Percentiles rank a stretch among this genome's conserved stretches.
Conservation (phyloP, 2,113 vertebrate species). For the Rhineura floridana region DNA sequence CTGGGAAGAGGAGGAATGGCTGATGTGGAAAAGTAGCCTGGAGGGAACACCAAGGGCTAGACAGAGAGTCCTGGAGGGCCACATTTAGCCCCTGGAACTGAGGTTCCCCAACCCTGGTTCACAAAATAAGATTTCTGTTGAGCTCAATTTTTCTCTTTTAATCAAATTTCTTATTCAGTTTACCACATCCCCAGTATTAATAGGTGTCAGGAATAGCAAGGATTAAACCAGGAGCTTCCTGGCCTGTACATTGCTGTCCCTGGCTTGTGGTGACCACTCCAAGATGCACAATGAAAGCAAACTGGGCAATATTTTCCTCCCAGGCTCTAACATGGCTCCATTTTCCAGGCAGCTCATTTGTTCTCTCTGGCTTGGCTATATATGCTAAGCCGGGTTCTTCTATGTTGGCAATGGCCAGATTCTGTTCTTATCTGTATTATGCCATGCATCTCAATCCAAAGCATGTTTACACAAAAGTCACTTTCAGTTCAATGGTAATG, state of each 20-base stretch:
- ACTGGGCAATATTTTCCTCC: too few relatives aligned
- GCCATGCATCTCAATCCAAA: neutral
- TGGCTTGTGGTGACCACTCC: neutral
- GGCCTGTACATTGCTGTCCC: neutral
- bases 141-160: constrained; percentile 24
- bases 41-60: too few relatives aligned
- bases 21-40: too few relatives aligned
- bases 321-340: neutral
- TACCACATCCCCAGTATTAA: constrained; percentile 22
- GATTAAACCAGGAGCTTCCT: neutral
- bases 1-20: too few relatives aligned
- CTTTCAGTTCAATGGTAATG: neutral
- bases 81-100: too few relatives aligned
- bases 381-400: neutral
- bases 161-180: neutral
- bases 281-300: neutral
- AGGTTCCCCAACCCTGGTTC: too few relatives aligned
- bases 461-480: neutral
- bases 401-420: neutral
- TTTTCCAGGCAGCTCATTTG: neutral
- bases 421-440: neutral
- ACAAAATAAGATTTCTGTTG: constrained; percentile 4
- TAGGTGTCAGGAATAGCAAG: neutral
- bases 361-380: neutral
- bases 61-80: too few relatives aligned